Conservation (phyloP, 1,140 invertebrate genomes). For the Papilio machaon region DNA sequence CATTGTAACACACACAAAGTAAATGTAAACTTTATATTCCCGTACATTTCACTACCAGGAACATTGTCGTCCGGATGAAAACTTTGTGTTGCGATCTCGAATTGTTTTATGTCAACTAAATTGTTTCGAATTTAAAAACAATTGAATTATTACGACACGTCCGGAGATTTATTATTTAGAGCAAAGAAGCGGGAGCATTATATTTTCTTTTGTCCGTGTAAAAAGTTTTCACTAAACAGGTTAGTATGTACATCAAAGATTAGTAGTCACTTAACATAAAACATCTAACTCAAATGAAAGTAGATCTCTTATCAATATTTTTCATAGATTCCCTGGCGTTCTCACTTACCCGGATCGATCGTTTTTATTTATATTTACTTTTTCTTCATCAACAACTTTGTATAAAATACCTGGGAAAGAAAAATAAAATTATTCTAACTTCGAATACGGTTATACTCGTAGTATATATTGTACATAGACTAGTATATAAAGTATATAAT, state of each 20-base stretch:
- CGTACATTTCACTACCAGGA: constrained; percentile 11
- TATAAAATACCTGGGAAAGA: not conserved
- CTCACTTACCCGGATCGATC: not conserved
- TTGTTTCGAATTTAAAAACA: not conserved
- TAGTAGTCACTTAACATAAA: not conserved
- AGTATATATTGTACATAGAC: too few species aligned
- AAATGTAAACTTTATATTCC: constrained; percentile 13
- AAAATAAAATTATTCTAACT: not conserved
- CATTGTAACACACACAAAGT: constrained; percentile 8
- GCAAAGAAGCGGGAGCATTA: not conserved
- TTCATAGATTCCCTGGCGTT: not conserved
- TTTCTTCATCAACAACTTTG: not conserved
- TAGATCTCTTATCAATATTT: not conserved
- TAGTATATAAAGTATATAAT: too few species aligned
- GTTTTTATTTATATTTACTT: not conserved
- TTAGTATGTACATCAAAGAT: not conserved
- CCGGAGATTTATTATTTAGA: not conserved
- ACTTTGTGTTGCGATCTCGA: not conserved
- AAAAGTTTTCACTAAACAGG: not conserved
- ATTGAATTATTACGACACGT: not conserved
- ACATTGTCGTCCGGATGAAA: not conserved
- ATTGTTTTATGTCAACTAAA: constrained; percentile 23
- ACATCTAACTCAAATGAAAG: not conserved
- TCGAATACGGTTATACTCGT: not conserved
- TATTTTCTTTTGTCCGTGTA: too few species aligned